Base-by-base conservation (phyloP, 1,140 invertebrate genomes). In the Contarinia nasturtii region DNA sequence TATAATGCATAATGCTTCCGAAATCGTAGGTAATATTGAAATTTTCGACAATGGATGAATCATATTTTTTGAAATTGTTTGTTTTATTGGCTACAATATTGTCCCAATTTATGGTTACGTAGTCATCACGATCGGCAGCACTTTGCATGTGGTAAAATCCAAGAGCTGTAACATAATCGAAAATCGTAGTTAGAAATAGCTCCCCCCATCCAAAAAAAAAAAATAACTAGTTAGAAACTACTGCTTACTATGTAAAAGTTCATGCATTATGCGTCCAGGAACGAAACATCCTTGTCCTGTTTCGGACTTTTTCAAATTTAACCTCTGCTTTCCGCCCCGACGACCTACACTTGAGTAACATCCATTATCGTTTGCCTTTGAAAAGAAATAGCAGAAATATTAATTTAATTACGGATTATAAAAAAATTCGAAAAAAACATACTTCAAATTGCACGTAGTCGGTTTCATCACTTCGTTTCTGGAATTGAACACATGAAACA, bases 1-100 rank as follows among this genome's bases (percentile, higher is more conserved):
- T 69, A 51, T 78, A 78, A 51, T 79, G 76, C 75, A 77, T 78
- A 10, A 79, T 61, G 50, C 72, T 75, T 1, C 56, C 53, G 49
- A 76, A 77, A 58, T 78, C 76, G 50, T 79, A 79, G 14, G 51
- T 48, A 41, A 65, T 51, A 3, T 63, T 59, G 47, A 63, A 70
- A 49, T 68, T 64, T 0, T 65, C 65, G 0, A 69, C 60, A 1
- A 55, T 63, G 1, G 54, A 47, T 18, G 50, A 54, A 10, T 61
- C 55, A 41, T 69, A 70, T 51, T 70, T 73, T 11, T 66, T 61
- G 52, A 74, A 74, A 49, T 74, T 72, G 44, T 64, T 57, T 52
- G 67, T 64, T 42, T 55, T 33, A 12, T 33, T 47, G 1, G 53
- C 36, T 22, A 65, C 57, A 27, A 78, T 74, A 51, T 76, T 76